Evolutionary conservation across 1,140 invertebrate species (phyloP).

Genomic region (Tetragonula clypearis): DNA sequence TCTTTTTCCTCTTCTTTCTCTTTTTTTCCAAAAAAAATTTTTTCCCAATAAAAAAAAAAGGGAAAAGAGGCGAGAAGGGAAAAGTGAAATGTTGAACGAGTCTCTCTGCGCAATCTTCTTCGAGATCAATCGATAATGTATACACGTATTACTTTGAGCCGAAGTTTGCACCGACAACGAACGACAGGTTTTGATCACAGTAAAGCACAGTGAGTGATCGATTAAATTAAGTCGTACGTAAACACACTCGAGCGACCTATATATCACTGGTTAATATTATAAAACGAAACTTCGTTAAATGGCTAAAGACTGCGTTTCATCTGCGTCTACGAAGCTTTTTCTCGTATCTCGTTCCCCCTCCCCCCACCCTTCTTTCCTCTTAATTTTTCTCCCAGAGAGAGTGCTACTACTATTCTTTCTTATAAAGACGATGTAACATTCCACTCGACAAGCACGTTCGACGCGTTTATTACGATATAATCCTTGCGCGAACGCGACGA

Average conservation of each 20-base stretch:
- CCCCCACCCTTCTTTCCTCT: not conserved
- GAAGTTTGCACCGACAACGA: slow-evolving; percentile 49
- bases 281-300: not conserved
- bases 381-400: not conserved
- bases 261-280: slow-evolving; percentile 5
- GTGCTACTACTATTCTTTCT: not conserved
- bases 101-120: slow-evolving; percentile 37
- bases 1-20: no score
- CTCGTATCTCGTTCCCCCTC: not conserved
- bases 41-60: not conserved
- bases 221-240: slow-evolving; percentile 41
- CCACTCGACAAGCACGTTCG: not conserved
- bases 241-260: slow-evolving; percentile 6
- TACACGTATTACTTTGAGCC: slow-evolving; percentile 38
- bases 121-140: slow-evolving; percentile 40
- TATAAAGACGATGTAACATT: not conserved
- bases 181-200: slow-evolving; percentile 46
- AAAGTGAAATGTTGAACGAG: slow-evolving; percentile 6
- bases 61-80: no score
- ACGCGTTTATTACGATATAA: slow-evolving; percentile 7
- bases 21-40: not conserved
- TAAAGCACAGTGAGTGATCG: slow-evolving; percentile 34
- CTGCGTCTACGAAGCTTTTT: not conserved
- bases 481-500: not conserved
- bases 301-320: not conserved